Evolutionary conservation across 2,113 vertebrate species (phyloP).

Genomic region (Chaetops frenatus): DNA sequence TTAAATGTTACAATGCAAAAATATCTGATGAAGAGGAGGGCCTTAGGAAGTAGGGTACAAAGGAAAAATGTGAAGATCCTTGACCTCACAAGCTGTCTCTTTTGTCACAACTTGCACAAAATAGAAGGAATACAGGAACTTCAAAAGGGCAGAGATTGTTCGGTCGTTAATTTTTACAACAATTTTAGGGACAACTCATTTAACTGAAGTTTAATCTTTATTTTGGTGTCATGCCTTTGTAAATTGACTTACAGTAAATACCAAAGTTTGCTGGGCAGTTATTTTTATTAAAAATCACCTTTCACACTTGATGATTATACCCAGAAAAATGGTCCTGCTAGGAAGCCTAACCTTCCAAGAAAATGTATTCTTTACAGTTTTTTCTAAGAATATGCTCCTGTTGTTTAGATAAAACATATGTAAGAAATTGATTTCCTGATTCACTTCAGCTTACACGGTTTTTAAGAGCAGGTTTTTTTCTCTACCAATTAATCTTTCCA

Average conservation of each 20-base stretch:
- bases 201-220: constrained; percentile 2
- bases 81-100: accelerated
- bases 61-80: not conserved
- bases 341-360: not conserved
- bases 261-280: not conserved
- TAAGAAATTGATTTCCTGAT: not conserved
- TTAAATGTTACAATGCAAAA: not conserved
- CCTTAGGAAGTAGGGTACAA: not conserved
- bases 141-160: not conserved
- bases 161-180: not conserved
- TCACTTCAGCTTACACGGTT: not conserved
- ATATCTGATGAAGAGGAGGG: not conserved
- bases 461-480: constrained; percentile 3
- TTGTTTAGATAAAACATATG: not conserved
- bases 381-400: not conserved
- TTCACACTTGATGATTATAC: constrained; percentile 19
- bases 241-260: constrained; percentile 45
- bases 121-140: not conserved
- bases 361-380: not conserved
- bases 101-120: not conserved
- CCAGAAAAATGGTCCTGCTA: not conserved
- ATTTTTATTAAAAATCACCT: not conserved
- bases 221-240: not conserved
- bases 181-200: not conserved
- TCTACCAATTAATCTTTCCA: constrained; percentile 32